Base-by-base conservation (phyloP, 2,888 invertebrate genomes). In the Crematogaster levior region DNA sequence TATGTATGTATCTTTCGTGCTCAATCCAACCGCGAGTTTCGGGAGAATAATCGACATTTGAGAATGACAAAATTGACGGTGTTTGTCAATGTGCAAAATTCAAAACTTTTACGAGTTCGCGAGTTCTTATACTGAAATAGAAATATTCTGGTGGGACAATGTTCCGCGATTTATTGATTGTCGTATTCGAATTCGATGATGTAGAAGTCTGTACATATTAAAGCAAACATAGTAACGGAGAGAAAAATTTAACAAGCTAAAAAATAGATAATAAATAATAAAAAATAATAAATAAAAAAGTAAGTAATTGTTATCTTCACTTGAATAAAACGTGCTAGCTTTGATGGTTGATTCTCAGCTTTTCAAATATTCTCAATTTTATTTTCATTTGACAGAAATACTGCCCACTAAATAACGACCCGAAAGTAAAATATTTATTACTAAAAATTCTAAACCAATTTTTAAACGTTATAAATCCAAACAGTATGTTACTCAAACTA, bases 131-230 rank as follows among this genome's bases (percentile, higher is more conserved):
- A 34, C 15, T 24, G 34, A 66, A 51, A 65, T 46, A 46, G 34
- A 34, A 46, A 63, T 40, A n/a, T 53, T 43, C 43, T 15, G 34
- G 72, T 65, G 21, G 34, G 58, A 84, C 48, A 34, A 81, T 43
- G 51, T 72, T 61, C 56, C 27, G 27, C 27, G 73, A 75, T 85
- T 27, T 34, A 56, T 83, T 86, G 85, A 88, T 85, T 88, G 85
- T 86, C 85, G 65, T 65, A 61, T 82, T 66, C 75, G 56, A 84
- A 77, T 65, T 82, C 80, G 9, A 34, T 40, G 51, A 21, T 56
- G 58, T 66, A 30, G 37, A 85, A 53, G 56, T 43, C 58, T 43
- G 43, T 58, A 53, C 24, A 53, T 70, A 70, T 53, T 70, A 24
- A 10, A 53, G 40, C 15, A 21, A 43, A 40, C 12, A n/a, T n/a